These are phyloP conservation scores for Tadarida brasiliensis DNA, from an alignment of 2,797 vertebrate species.

Conservation along the genomic window DNA sequence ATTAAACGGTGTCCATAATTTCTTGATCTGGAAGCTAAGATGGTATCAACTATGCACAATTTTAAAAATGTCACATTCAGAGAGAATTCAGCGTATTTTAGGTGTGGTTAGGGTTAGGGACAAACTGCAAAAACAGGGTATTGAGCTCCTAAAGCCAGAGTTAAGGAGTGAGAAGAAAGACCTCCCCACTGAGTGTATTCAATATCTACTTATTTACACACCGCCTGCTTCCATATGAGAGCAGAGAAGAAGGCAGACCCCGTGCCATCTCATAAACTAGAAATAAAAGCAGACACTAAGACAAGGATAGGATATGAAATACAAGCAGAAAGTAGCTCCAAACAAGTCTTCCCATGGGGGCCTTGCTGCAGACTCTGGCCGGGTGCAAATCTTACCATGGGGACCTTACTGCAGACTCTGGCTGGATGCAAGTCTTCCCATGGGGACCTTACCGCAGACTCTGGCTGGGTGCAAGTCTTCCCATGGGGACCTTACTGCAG, in stretches of 20 bases:
- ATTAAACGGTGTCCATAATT: background rate
- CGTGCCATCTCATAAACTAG: background rate
- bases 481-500: background rate
- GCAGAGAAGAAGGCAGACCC: background rate
- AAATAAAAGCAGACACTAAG: conserved; percentile 23
- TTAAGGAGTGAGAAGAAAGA: background rate
- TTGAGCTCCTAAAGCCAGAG: background rate
- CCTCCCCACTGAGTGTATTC: background rate
- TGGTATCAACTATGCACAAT: background rate
- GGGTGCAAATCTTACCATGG: background rate
- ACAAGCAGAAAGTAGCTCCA: conserved; percentile 28
- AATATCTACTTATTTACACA: background rate
- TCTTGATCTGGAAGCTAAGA: background rate
- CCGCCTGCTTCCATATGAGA: background rate
- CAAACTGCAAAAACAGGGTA: background rate
- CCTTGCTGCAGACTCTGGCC: background rate
- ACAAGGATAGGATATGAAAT: background rate
- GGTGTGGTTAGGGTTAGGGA: background rate
- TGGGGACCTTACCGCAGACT: background rate
- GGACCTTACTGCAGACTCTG: background rate
- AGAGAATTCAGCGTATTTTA: background rate
- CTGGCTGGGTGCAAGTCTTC: background rate
- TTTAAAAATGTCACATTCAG: background rate
- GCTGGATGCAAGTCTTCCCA: background rate
- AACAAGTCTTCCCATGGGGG: background rate